phyloP scores from a whole-genome alignment of 2,113 vertebrate genomes.

The Neomonachus schauinslandi region DNA sequence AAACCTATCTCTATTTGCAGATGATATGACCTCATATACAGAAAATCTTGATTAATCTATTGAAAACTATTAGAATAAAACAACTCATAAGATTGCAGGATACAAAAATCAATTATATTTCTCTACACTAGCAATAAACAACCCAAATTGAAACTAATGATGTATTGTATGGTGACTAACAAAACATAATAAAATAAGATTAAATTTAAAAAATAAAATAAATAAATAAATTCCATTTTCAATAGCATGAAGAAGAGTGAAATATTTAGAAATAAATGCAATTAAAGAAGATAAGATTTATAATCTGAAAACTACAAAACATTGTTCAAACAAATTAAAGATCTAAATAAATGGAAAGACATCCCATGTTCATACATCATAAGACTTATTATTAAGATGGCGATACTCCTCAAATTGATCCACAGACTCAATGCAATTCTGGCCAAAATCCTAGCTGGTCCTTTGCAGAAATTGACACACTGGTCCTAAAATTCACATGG shows the following conservation, averaged over 20 bases:
- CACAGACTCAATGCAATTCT: too few species aligned
- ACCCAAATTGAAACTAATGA: neutral
- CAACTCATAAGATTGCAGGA: neutral
- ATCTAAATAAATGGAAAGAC: slow-evolving; percentile 9
- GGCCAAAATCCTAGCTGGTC: neutral
- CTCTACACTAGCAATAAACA: neutral
- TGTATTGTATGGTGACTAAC: too few species aligned
- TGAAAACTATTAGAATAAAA: slow-evolving; percentile 25
- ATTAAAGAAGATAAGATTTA: neutral
- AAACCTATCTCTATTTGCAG: neutral
- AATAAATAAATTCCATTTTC: neutral
- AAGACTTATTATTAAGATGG: neutral
- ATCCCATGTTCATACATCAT: neutral
- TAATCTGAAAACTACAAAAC: neutral
- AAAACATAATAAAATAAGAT: too few species aligned
- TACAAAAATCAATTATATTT: neutral
- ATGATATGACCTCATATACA: neutral
- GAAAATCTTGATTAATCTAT: slow-evolving; percentile 6
- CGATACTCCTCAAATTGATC: neutral
- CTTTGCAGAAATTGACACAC: neutral
- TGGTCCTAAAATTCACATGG: neutral
- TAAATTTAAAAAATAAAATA: too few species aligned
- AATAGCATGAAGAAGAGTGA: neutral
- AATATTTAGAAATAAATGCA: neutral
- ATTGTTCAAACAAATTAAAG: slow-evolving; percentile 17